phyloP scores from a whole-genome alignment of 1,140 invertebrate species.

The Myzus persicae region DNA sequence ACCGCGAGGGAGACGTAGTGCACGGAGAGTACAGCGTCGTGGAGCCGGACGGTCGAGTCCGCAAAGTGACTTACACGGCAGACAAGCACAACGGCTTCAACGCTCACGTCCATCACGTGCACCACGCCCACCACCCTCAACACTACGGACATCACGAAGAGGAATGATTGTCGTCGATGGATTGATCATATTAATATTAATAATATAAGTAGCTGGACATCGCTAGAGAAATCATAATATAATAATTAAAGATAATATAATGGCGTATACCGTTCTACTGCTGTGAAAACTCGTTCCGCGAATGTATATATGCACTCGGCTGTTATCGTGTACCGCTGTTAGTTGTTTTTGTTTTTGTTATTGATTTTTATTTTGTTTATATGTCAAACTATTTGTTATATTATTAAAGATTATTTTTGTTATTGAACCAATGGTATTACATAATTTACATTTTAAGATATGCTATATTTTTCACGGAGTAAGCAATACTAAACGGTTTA shows the following conservation, averaged over 20 bases:
- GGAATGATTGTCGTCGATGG: not conserved
- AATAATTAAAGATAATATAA: not conserved
- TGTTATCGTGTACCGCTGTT: not conserved
- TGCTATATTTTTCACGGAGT: not conserved
- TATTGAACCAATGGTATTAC: not conserved
- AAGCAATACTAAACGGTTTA: not conserved
- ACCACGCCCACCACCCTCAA: slow-evolving; percentile 41
- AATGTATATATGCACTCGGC: too few species aligned
- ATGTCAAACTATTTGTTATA: not conserved
- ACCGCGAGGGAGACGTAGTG: slow-evolving; percentile 74
- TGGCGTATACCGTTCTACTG: too few species aligned
- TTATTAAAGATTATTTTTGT: slow-evolving; percentile 10
- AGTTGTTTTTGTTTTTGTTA: not conserved
- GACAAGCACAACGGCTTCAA: slow-evolving; percentile 61
- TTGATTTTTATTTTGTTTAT: not conserved
- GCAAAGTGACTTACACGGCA: slow-evolving; percentile 62
- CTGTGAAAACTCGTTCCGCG: too few species aligned
- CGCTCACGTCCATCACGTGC: slow-evolving; percentile 58
- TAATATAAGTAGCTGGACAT: not conserved
- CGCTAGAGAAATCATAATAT: not conserved
- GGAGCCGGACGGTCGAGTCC: slow-evolving; percentile 63
- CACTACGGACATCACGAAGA: slow-evolving; percentile 56
- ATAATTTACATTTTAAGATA: not conserved
- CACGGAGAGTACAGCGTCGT: slow-evolving; percentile 72
- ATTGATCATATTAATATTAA: not conserved